Base-by-base conservation (phyloP, 1,140 invertebrate genomes). In the Yoshiicerus persimilis region DNA sequence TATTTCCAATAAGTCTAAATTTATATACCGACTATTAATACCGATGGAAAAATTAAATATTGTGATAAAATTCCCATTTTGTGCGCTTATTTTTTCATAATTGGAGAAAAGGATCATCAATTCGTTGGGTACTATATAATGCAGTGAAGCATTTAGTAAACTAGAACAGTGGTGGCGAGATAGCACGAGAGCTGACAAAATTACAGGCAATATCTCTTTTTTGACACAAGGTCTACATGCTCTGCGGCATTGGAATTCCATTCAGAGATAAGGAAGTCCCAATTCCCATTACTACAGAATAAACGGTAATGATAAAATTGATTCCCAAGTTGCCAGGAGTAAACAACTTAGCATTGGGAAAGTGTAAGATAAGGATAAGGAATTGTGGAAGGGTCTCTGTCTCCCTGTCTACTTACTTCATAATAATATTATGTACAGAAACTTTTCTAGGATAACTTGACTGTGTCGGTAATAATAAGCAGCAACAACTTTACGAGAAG, bases 221-320 rank as follows among this genome's bases (percentile, higher is more conserved):
- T 80, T 80, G 75, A 80, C 75, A 80, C 75, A 80, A 80, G 75
- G 75, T 80, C 75, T 80, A 80, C 75, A 34, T 36, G 75, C 30
- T 23, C 34, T 38, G 23, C 30, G 32, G 75, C 75, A 80, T 80
- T 80, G 75, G 34, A 80, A 80, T 80, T 80, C 75, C 75, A 80
- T 80, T 80, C 75, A 80, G 27, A 80, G 75, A 80, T 80, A 80
- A 80, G 34, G 20, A 80, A 80, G 75, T 80, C 32, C 75, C 75
- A 80, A 80, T 80, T 80, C 75, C 75, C 75, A 80, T 36, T 80
- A 80, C 75, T 80, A 80, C 75, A 80, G 30, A 80, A 80, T 80
- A 80, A 80, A 80, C 75, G 75, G 47, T 56, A n/a, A 56, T 56
- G 47, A 80, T 34, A 80, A 80, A 80, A 80, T 80, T 80, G 75